Base-by-base conservation (phyloP, 2,888 invertebrate genomes). In the Drosophila atripex region DNA sequence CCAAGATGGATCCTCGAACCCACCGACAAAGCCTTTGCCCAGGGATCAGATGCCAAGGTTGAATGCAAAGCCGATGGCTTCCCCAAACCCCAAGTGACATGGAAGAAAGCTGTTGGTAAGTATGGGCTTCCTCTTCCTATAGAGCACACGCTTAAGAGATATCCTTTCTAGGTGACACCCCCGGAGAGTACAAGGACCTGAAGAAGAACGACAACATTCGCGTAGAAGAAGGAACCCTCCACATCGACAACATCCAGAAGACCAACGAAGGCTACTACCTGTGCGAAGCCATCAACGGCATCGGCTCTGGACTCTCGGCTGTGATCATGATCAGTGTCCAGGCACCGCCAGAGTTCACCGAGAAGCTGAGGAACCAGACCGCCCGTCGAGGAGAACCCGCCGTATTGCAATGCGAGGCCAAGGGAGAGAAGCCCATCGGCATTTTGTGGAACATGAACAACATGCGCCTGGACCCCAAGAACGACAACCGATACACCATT, bases 11-110 rank as follows among this genome's bases (percentile, higher is more conserved):
- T 97, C 92, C 93, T 97, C 89, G 97, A 97, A 92, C 98, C 98
- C 58, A 97, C 97, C 89, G 97, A 98, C 91, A 97, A 97, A 93
- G 97, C 97, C 88, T 97, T 97, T 92, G 97, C 97, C 78, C 97
- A 97, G 93, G 97, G 97, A 79, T 97, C 97, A 82, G 97, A 97
- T 92, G 97, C 97, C 80, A 95, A 97, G 91, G 96, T 98, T 88
- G 97, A 98, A 94, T 98, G 98, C 92, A 97, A 97, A 93, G 97
- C 97, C 91, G 97, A 97, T 93, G 97, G 98, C 88, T 98, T 97
- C 93, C 98, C 97, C 72, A 97, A 96, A 93, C 97, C 97, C 78
- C 95, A 96, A 90, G 97, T 98, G 50, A 97, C 97, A 80, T 98
- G 98, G 98, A 98, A 97, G 93, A 95, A 96, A 94, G 97, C 97